Evolutionary conservation across 2,113 vertebrate species (phyloP).

Genomic region (Plestiodon gilberti): DNA sequence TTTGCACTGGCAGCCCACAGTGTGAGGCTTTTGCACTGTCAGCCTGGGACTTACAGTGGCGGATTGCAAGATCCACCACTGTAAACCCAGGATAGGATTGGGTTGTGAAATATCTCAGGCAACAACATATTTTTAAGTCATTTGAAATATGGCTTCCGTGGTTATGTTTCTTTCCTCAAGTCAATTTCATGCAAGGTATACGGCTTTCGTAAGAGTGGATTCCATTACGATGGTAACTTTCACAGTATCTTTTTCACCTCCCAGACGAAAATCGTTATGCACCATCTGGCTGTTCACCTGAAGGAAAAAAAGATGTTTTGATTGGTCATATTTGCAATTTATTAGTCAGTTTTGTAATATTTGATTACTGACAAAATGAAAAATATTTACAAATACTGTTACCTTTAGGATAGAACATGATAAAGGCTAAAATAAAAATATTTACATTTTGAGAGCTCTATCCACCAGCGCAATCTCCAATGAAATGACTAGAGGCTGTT

Average conservation of each 20-base stretch:
- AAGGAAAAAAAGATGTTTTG: neutral
- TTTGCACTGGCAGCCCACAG: too few relatives aligned
- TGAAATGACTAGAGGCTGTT: too few relatives aligned
- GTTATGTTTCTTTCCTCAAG: neutral
- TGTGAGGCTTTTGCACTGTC: too few relatives aligned
- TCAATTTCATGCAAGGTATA: neutral
- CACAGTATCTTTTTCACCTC: neutral
- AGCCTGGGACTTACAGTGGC: too few relatives aligned
- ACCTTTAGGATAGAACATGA: neutral
- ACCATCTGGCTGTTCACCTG: neutral
- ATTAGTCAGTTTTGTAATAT: neutral
- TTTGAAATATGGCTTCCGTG: neutral
- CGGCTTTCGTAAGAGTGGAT: slow-evolving; percentile 2
- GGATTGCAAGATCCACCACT: too few relatives aligned
- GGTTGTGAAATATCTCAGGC: neutral
- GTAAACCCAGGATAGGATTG: too few relatives aligned
- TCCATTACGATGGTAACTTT: neutral
- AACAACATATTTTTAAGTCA: neutral
- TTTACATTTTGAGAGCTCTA: too few relatives aligned
- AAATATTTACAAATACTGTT: neutral
- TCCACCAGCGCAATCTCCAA: too few relatives aligned
- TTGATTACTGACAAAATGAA: neutral
- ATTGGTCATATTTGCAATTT: neutral
- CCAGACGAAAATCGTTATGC: neutral
- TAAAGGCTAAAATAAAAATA: too few relatives aligned